Base-by-base conservation (phyloP, 1,140 invertebrate species). In the Ceratosolen solmsi region DNA sequence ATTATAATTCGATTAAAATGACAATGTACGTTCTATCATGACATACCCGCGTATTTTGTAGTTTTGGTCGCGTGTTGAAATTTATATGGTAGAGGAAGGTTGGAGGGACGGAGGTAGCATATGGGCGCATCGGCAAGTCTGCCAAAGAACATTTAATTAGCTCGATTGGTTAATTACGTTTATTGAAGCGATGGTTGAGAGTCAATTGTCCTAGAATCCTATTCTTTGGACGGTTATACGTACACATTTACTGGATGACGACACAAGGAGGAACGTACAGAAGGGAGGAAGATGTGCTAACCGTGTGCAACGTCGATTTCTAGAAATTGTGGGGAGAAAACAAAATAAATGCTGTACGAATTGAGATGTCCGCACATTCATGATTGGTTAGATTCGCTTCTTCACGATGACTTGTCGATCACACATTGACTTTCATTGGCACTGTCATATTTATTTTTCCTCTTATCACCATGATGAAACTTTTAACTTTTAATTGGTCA, bases 121-220 rank as follows among this genome's bases (percentile, higher is more conserved):
- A n/a, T n/a, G n/a, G n/a, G n/a, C n/a, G n/a, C n/a, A n/a, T n/a
- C n/a, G n/a, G n/a, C n/a, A n/a, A n/a, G n/a, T n/a, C n/a, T n/a
- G n/a, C n/a, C n/a, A n/a, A 82, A 80, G 87, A 85, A 86, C 85
- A 87, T 89, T 89, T 86, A 88, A 89, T 90, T 90, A 90, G 83
- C 85, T 88, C 87, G 80, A 89, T 89, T 88, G 86, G 86, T 87
- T 90, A 90, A 90, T 90, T 89, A 86, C 87, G 85, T 89, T 89
- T 89, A 89, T 88, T 86, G 85, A 68, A 74, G 56, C 46, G 68
- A 80, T 65, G 80, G 79, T 86, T 84, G 85, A 81, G 36, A 79
- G 73, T 86, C 87, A 89, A 89, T 88, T 87, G 86, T 85, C 79
- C 83, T 84, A 83, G 84, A 88, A 89, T 90, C 87, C 83, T 86